A percentile compares a stretch with the other conserved stretches of the same genome.
Conservation (phyloP, 2,113 vertebrate genomes). For the Scartelaos histophorus region DNA sequence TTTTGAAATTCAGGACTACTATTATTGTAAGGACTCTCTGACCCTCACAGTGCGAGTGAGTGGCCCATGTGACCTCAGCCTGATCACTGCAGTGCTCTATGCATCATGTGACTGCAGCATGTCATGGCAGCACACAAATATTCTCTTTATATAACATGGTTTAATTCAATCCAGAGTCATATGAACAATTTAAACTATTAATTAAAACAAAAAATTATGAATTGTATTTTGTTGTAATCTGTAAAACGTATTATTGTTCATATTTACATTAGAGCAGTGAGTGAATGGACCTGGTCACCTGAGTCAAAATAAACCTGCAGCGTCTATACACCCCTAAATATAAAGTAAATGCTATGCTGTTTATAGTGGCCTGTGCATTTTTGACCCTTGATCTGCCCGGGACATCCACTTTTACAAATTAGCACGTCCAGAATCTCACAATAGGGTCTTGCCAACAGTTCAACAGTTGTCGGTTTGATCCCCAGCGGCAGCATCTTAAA, state of each 20-base stretch:
- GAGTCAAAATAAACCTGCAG: background rate
- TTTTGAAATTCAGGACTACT: background rate
- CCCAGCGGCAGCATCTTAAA: background rate
- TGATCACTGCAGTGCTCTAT: background rate
- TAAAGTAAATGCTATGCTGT: background rate
- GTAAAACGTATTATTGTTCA: background rate
- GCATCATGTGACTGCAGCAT: background rate
- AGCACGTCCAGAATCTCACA: constrained; percentile 1
- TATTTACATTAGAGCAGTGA: background rate
- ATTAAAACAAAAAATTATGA: background rate
- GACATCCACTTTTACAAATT: background rate
- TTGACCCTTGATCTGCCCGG: background rate
- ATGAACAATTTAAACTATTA: background rate
- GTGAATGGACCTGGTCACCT: background rate
- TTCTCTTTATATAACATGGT: background rate
- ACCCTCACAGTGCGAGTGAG: background rate
- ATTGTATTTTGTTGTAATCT: background rate
- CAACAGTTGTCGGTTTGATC: constrained; percentile 12
- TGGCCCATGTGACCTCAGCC: background rate
- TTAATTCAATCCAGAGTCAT: background rate
- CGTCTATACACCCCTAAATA: background rate
- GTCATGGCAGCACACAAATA: background rate
- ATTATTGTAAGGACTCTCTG: background rate
- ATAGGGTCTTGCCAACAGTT: background rate
- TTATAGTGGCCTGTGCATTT: background rate